Conservation (phyloP, 2,888 invertebrate genomes). For the Fragum whitleyi region DNA sequence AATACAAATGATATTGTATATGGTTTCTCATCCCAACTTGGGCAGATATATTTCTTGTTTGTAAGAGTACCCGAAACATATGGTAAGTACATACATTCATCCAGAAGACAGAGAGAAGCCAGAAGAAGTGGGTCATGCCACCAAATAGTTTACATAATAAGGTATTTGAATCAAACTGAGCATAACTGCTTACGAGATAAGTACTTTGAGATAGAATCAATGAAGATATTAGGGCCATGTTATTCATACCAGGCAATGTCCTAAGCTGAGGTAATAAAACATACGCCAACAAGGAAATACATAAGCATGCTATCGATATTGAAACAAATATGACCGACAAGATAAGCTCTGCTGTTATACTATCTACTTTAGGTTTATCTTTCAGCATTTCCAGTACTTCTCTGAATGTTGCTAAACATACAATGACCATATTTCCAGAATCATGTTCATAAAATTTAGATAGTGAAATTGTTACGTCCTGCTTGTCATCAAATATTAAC, state of each 20-base stretch:
- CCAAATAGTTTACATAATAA: slow-evolving; percentile 43
- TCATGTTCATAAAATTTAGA: neutral
- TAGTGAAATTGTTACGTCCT: neutral
- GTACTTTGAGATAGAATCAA: slow-evolving; percentile 40
- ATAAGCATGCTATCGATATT: slow-evolving; percentile 42
- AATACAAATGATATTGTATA: neutral
- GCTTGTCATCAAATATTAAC: neutral
- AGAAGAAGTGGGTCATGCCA: slow-evolving; percentile 48
- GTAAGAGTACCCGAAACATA: slow-evolving; percentile 38
- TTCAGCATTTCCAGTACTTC: neutral
- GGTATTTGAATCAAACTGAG: slow-evolving; percentile 25
- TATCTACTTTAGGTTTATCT: neutral
- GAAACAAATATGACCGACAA: slow-evolving; percentile 31
- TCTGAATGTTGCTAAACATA: slow-evolving; percentile 1
- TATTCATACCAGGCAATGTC: slow-evolving; percentile 56
- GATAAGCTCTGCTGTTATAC: neutral
- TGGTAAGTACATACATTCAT: slow-evolving; percentile 60
- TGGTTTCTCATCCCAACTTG: neutral
- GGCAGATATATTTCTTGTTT: neutral
- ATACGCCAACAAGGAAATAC: slow-evolving; percentile 34
- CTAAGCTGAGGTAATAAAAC: slow-evolving; percentile 30
- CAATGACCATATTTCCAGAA: neutral
- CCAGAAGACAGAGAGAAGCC: slow-evolving; percentile 53
- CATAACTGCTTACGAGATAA: slow-evolving; percentile 31
- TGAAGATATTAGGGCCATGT: slow-evolving; percentile 33